Percentiles rank a stretch among this genome's conserved stretches.
Conservation (phyloP, 92 coral and sea anemone species). For the Bergia puertoricense region DNA sequence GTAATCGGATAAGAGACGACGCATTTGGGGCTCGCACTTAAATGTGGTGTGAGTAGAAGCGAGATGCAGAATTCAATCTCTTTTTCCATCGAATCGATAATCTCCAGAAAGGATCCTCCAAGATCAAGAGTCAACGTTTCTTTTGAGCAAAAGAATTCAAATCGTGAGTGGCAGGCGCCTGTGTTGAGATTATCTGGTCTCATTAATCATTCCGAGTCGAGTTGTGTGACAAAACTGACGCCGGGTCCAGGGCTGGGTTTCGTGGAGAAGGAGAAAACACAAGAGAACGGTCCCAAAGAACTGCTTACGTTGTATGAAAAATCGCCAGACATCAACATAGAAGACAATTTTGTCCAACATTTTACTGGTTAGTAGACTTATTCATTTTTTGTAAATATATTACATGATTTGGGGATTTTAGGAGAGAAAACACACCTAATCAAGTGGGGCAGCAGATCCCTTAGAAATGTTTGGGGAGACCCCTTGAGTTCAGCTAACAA, state of each 20-base stretch:
- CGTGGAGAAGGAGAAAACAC: slow-evolving; percentile 3
- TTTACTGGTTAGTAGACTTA: slow-evolving; percentile 15
- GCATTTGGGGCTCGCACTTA: slow-evolving; percentile 9
- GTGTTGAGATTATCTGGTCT: slow-evolving; percentile 31
- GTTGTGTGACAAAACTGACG: slow-evolving; percentile 38
- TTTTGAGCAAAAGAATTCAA: slow-evolving; percentile 39
- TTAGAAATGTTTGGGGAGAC: background rate
- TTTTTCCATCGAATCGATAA: slow-evolving; percentile 92
- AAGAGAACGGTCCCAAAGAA: background rate
- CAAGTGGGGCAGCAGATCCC: background rate
- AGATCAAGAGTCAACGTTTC: slow-evolving; percentile 38
- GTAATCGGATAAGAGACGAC: slow-evolving; percentile 97
- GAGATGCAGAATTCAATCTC: slow-evolving; percentile 87
- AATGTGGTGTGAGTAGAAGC: slow-evolving; percentile 4
- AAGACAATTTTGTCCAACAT: slow-evolving; percentile 16
- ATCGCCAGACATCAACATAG: slow-evolving; percentile 14
- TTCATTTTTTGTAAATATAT: background rate
- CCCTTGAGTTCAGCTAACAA: background rate
- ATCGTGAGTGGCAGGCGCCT: slow-evolving; percentile 20
- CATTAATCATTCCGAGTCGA: slow-evolving; percentile 41
- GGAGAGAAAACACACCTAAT: slow-evolving; percentile 3
- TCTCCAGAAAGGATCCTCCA: slow-evolving; percentile 87
- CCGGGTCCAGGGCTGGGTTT: slow-evolving; percentile 12
- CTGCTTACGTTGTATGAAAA: background rate
- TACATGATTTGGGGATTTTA: background rate